Conservation (phyloP, 1,140 invertebrate species). For the Aricia agestis region DNA sequence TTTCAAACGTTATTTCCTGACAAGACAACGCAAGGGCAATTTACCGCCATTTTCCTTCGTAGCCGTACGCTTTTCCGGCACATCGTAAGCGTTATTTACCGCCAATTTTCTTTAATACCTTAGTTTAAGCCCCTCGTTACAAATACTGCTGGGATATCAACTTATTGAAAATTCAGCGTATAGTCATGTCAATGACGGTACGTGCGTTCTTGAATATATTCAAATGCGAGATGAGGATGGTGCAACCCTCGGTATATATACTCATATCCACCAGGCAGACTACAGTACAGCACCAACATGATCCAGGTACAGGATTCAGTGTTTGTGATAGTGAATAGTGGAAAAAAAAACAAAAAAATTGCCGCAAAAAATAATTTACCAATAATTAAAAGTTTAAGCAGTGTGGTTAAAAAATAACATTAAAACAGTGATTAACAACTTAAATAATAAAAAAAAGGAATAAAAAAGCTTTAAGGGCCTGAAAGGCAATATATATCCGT, state of each 20-base stretch:
- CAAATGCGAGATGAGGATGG: constrained; percentile 73
- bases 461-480: too few species aligned
- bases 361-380: background rate
- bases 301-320: constrained; percentile 10
- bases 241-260: constrained; percentile 36
- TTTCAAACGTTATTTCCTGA: too few species aligned
- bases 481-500: too few species aligned
- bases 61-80: too few species aligned
- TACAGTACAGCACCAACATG: constrained; percentile 9
- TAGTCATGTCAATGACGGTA: constrained; percentile 28
- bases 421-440: too few species aligned
- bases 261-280: background rate
- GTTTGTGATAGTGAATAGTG: background rate
- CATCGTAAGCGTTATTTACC: too few species aligned
- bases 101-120: too few species aligned
- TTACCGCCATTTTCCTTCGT: too few species aligned
- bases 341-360: background rate
- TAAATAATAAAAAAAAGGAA: too few species aligned
- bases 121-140: background rate
- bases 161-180: constrained; percentile 14
- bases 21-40: too few species aligned
- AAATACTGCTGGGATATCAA: background rate
- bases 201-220: constrained; percentile 75
- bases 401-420: too few species aligned
- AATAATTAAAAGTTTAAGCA: too few species aligned